Evolutionary conservation across 92 coral and sea anemone species (phyloP).

Genomic region (Porites cylindrica): DNA sequence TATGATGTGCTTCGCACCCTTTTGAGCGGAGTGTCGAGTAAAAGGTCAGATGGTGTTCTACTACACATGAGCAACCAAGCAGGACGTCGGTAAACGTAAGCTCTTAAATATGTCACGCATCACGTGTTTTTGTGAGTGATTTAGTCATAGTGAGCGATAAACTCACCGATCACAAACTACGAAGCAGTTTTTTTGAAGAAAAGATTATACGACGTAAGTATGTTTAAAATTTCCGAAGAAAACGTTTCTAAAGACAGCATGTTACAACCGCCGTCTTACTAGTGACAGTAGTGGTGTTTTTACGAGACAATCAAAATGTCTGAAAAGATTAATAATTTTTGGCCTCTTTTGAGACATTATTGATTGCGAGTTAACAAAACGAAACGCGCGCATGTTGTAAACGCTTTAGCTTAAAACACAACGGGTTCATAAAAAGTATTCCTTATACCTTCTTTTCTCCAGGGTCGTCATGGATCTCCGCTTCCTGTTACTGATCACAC

Average conservation of each 20-base stretch:
- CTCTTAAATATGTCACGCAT: constrained; percentile 9
- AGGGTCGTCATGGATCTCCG: constrained; percentile 27
- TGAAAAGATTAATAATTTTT: no score
- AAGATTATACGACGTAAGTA: constrained; percentile 5
- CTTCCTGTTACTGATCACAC: constrained; percentile 17
- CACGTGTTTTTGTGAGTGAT: neutral
- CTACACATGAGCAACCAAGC: constrained; percentile 32
- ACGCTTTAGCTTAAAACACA: no score
- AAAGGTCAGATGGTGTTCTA: neutral
- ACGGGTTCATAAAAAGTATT: neutral
- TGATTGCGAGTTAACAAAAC: no score
- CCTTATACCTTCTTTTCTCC: neutral
- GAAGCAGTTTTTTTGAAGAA: constrained; percentile 11
- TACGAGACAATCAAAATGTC: no score
- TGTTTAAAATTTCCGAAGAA: no score
- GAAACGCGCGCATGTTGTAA: neutral
- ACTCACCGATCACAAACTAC: neutral
- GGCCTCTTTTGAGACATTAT: no score
- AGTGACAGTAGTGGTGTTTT: no score
- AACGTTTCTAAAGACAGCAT: no score
- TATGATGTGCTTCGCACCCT: neutral
- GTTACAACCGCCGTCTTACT: no score
- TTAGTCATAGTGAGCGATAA: neutral
- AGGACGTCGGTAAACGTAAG: constrained; percentile 8
- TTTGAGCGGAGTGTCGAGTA: neutral